A percentile compares a stretch with the other conserved stretches of the same genome.
Evolutionary conservation across 2,113 vertebrate species (phyloP).

Genomic region (Mustela lutreola): DNA sequence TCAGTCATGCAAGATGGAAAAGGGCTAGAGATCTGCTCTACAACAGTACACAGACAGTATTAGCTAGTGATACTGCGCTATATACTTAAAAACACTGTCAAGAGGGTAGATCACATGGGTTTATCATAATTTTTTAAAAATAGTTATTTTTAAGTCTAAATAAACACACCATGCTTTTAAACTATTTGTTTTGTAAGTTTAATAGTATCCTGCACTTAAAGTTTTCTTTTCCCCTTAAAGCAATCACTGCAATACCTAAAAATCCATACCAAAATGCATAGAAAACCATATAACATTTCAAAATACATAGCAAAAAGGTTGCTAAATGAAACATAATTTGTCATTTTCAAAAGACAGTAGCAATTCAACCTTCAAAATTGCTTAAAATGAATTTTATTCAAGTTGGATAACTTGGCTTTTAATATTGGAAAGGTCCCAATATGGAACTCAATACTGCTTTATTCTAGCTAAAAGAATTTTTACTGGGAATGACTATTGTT

Average conservation of each 20-base stretch:
- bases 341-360: conserved; percentile 48
- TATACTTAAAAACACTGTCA: background rate
- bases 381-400: conserved; percentile 28
- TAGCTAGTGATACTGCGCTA: background rate
- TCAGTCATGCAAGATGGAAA: background rate
- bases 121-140: background rate
- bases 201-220: background rate
- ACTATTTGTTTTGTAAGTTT: background rate
- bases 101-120: background rate
- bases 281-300: background rate
- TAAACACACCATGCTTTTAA: conserved; percentile 29
- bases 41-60: background rate
- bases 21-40: background rate
- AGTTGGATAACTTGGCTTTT: conserved; percentile 23
- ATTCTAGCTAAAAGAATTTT: conserved; percentile 4
- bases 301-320: conserved; percentile 58
- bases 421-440: conserved; percentile 32
- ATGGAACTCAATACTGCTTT: background rate
- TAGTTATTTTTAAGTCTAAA: conserved; percentile 21
- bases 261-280: background rate
- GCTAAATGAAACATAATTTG: conserved; percentile 2
- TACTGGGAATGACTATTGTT: background rate
- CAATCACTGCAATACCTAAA: background rate
- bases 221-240: conserved; percentile 1
- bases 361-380: conserved; percentile 45